Evolutionary conservation across 2,113 vertebrate genomes (phyloP), one percentile per base, ranked within the genome.

Genomic region (Jaculus jaculus): DNA sequence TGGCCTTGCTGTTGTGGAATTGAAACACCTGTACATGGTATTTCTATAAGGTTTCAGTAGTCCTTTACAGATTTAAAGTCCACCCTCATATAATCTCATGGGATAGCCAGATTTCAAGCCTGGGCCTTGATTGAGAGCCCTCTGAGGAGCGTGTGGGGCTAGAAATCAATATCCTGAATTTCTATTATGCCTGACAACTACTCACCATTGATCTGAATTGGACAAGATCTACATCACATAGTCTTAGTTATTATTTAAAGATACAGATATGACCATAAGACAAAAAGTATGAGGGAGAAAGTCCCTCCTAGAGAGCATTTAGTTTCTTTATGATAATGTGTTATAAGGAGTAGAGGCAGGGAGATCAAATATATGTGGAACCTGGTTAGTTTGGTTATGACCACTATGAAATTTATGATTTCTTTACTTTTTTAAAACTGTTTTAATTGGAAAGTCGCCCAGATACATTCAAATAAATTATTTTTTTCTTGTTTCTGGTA

Each of bases 401-500:
- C 3, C 2, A 32, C 37, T 47, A 12, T 72, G 96, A 96, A 86
- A 63, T 54, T 96, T 60, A 39, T 81, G 74, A 91, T 94, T 90
- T 93, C 39, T 96, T 96, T 87, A 94, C 17, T 32, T 93, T 72
- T 80, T 92, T 65, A n/a, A n/a, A n/a, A 72, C n/a, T 95, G 26
- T 96, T 90, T 84, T 95, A 96, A 24, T 74, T 47, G 37, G 90
- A 97, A 96, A 69, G 69, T 58, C 7, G 34, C 23, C 39, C 12
- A 75, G 2, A 82, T 21, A 74, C 1, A 78, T 81, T 93, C 72
- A 87, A 89, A 88, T 30, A 82, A 83, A 84, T 79, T 68, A 58
- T 87, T 74, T 97, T 97, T 63, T 73, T 92, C 90, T 69, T 91
- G 96, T 97, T 84, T 97, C 87, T 97, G 91, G 73, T 28, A 95